Percentiles rank a stretch among this genome's conserved stretches.
phyloP scores from a whole-genome alignment of 2,797 vertebrate species.

The Eospalax fontanierii region DNA sequence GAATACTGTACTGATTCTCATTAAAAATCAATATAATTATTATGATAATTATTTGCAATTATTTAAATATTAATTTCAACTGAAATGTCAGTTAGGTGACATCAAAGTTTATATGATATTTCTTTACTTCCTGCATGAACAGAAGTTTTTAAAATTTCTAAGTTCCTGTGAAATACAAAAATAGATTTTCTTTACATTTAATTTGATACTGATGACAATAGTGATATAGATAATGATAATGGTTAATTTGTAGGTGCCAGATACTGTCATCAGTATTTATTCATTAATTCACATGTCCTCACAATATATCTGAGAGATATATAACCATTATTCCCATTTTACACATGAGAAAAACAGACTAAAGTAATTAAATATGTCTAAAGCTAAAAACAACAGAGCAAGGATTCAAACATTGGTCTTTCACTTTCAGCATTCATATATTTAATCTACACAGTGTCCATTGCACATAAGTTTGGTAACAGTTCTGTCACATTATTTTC shows the following conservation, averaged over 20 bases:
- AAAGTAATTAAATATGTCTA: not conserved
- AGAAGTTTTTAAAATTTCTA: not conserved
- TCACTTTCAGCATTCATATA: not conserved
- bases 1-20: not conserved
- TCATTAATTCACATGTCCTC: not conserved
- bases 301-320: not conserved
- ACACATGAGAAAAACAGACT: not conserved
- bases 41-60: conserved; percentile 35
- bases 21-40: conserved; percentile 48
- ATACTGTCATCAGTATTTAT: not conserved
- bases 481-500: not conserved
- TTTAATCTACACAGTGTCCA: not conserved
- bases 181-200: conserved; percentile 9
- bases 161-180: not conserved
- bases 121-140: conserved; percentile 30
- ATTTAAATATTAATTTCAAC: not conserved
- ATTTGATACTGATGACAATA: not conserved
- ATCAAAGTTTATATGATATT: conserved; percentile 23
- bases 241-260: not conserved
- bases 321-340: not conserved
- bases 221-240: not conserved
- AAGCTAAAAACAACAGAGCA: conserved; percentile 3
- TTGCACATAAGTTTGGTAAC: conserved; percentile 2
- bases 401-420: not conserved
- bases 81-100: not conserved